Base-by-base conservation (phyloP, 2,888 invertebrate genomes). In the Thecophora atra region DNA sequence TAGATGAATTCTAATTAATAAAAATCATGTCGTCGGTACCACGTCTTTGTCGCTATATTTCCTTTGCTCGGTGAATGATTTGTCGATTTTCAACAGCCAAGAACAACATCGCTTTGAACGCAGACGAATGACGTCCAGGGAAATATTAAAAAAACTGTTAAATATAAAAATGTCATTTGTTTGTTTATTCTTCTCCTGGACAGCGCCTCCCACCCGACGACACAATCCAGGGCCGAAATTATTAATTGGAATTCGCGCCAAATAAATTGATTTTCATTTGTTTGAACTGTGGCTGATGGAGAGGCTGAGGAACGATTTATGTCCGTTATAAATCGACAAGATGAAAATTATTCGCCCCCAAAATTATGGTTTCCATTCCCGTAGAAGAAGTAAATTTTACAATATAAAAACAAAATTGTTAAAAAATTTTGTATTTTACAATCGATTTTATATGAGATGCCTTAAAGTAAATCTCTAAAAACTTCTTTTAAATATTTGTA, bases 231-330 rank as follows among this genome's bases (percentile, higher is more conserved):
- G n/a, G 28, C 6, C 51, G 52, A 26, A 21, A 52, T 44, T 19
- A 44, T 60, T 60, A 69, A 69, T 47, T 69, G 28, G 21, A 69
- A 69, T 19, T 47, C 13, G 44, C 47, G 60, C 47, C 5, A 58
- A 24, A 60, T 69, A 26, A 58, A 44, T 60, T 69, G 60, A 60
- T 47, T 60, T 47, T 28, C 19, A 69, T 60, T 69, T 60, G 28
- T 69, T 60, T 30, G 44, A 69, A 26, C 30, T 52, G 17, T 13
- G 21, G 8, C 15, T 47, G 17, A 17, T n/a, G 47, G 47, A 1
- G 13, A 47, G 47, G 1, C 11, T 15, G 17, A 47, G 5, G 17
- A 17, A 5, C 47, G 17, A 47, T 47, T 47, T 5, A 17, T 17
- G 13, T 47, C 47, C n/a, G 13, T 47, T n/a, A 17, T 47, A 47